These are phyloP conservation scores for Euphydryas editha DNA, from an alignment of 2,888 invertebrate genomes.

Conservation along the genomic window DNA sequence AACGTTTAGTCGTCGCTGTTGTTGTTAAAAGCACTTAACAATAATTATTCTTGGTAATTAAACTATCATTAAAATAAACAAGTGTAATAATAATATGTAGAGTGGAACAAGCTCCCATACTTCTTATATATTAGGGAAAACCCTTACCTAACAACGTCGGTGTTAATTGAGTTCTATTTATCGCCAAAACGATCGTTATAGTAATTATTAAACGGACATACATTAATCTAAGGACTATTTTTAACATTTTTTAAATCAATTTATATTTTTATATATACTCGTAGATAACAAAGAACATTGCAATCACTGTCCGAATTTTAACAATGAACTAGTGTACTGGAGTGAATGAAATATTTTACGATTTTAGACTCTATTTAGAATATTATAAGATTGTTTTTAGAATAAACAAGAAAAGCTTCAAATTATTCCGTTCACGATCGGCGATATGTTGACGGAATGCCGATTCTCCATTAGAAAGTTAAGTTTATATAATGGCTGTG, in stretches of 20 bases:
- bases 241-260: background rate
- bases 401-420: background rate
- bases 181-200: too few relatives aligned
- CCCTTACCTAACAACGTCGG: too few relatives aligned
- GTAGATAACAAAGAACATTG: constrained; percentile 1
- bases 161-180: too few relatives aligned
- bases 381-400: background rate
- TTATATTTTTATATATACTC: background rate
- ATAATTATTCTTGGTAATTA: too few relatives aligned
- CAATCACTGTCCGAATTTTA: constrained; percentile 2
- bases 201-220: too few relatives aligned
- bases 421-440: constrained; percentile 26
- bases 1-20: too few relatives aligned
- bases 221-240: too few relatives aligned
- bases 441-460: constrained; percentile 17
- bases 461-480: constrained; percentile 24
- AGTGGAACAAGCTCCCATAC: too few relatives aligned
- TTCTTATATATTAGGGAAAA: too few relatives aligned
- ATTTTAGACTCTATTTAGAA: background rate
- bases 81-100: too few relatives aligned
- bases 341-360: background rate
- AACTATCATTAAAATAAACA: too few relatives aligned
- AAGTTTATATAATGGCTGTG: constrained; percentile 2
- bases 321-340: background rate
- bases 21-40: too few relatives aligned